Conservation (phyloP, 2,797 vertebrate genomes). For the Pseudomugil gertrudae region DNA sequence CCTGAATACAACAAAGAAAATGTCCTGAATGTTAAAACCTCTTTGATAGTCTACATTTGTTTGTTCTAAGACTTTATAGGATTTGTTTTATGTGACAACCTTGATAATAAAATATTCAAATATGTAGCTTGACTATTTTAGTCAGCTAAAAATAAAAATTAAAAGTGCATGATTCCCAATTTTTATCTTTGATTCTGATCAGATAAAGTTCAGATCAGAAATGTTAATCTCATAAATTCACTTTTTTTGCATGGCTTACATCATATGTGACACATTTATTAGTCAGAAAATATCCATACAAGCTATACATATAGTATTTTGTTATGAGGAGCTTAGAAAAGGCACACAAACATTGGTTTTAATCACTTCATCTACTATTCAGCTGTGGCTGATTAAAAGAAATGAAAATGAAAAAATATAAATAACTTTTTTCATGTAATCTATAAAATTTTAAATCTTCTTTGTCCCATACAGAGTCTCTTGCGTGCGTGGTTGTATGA, state of each 20-base stretch:
- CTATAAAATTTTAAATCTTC: conserved; percentile 20
- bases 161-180: neutral
- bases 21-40: conserved; percentile 77
- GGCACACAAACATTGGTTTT: neutral
- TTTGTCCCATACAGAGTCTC: conserved; percentile 24
- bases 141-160: neutral
- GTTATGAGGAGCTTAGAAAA: neutral
- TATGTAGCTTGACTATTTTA: conserved; percentile 24
- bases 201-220: neutral
- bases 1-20: conserved; percentile 79
- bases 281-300: too few species aligned
- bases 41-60: conserved; percentile 76
- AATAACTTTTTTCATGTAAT: conserved; percentile 17
- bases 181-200: neutral
- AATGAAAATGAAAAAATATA: conserved; percentile 8
- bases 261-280: neutral
- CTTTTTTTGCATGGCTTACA: neutral
- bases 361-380: neutral
- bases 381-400: neutral
- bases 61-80: conserved; percentile 72
- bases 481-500: conserved; percentile 71
- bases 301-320: neutral
- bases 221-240: neutral
- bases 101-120: conserved; percentile 69
- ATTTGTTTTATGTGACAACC: conserved; percentile 70